Evolutionary conservation across 2,113 vertebrate genomes (phyloP).

Genomic region (Seriola rivoliana): DNA sequence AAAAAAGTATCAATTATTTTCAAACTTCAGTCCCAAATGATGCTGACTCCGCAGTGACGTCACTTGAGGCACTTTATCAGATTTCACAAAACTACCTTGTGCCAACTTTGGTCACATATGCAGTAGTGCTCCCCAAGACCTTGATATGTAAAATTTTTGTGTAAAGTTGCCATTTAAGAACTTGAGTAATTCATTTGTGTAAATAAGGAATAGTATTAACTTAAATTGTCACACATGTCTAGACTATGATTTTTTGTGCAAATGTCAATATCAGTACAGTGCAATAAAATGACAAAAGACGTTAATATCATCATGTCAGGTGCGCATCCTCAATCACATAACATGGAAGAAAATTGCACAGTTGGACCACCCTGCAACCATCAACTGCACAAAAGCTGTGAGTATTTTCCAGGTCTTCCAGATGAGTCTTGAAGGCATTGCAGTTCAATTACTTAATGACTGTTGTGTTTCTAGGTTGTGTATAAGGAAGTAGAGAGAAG

Average conservation of each 20-base stretch:
- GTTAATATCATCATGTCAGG: conserved; percentile 78
- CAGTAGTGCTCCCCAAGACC: too few relatives aligned
- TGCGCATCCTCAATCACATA: conserved; percentile 95
- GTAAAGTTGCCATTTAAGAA: neutral
- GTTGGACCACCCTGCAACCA: conserved; percentile 87
- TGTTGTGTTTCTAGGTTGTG: conserved; percentile 85
- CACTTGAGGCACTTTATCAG: neutral
- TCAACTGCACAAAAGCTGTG: conserved; percentile 87
- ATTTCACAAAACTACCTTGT: neutral
- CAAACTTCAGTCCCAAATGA: neutral
- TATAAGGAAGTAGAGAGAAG: conserved; percentile 93
- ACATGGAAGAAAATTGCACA: conserved; percentile 94
- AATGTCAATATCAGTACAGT: neutral
- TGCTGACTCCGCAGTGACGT: neutral
- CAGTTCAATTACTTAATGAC: neutral
- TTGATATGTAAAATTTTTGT: too few relatives aligned
- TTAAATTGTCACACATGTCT: neutral
- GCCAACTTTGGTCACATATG: too few relatives aligned
- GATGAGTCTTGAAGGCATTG: neutral
- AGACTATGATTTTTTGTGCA: neutral
- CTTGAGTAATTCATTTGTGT: neutral
- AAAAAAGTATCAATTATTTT: neutral
- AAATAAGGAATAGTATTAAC: neutral
- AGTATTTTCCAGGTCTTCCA: conserved; percentile 66
- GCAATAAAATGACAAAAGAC: neutral